Percentiles rank a stretch among this genome's conserved stretches.
phyloP scores from a whole-genome alignment of 2,113 vertebrate genomes.

The Strigops habroptila region DNA sequence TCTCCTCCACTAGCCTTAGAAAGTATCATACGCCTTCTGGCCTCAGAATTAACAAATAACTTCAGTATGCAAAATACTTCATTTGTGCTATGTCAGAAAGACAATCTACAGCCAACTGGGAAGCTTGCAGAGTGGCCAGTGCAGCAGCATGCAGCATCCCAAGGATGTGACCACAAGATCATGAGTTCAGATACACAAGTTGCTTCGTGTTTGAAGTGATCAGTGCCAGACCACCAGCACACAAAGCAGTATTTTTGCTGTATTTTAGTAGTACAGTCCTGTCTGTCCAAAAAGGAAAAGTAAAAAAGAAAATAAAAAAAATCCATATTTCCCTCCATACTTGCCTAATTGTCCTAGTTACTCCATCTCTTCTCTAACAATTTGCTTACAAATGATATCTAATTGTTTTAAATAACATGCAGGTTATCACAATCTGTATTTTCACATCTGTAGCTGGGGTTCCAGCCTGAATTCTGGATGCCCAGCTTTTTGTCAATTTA shows the following conservation, averaged over 20 bases:
- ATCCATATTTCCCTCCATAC: background rate
- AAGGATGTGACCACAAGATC: accelerated
- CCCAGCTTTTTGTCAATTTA: slow-evolving; percentile 22
- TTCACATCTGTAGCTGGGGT: background rate
- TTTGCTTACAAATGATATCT: background rate
- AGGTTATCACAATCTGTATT: background rate
- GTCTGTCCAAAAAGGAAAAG: background rate
- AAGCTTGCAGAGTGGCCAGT: background rate
- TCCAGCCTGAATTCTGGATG: background rate
- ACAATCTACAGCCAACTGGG: accelerated
- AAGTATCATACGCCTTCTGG: background rate
- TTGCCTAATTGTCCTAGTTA: background rate
- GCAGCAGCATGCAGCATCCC: background rate
- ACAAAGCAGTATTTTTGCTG: background rate
- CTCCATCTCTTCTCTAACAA: background rate
- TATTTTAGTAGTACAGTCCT: background rate
- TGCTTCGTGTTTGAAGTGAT: background rate
- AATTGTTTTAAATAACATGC: background rate
- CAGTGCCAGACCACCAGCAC: background rate
- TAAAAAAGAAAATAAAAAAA: background rate
- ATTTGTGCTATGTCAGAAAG: background rate
- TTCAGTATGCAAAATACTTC: background rate
- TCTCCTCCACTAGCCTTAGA: background rate
- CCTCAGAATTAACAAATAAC: background rate
- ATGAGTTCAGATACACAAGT: accelerated